Base-by-base conservation (phyloP, 2,888 invertebrate species). In the Petrolisthes manimaculis region DNA sequence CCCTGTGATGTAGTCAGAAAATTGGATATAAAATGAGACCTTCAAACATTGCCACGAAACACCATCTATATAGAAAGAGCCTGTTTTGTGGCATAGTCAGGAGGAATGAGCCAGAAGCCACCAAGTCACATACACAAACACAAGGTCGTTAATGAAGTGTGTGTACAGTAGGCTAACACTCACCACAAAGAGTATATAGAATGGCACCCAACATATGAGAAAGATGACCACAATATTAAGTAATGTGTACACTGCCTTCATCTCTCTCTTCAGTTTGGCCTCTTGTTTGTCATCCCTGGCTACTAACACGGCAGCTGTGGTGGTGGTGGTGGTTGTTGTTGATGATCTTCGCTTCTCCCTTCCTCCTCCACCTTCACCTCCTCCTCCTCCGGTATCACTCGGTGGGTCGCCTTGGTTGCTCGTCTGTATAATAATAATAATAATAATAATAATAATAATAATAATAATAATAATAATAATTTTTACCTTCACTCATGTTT, bases 181-280 rank as follows among this genome's bases (percentile, higher is more conserved):
- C 79, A 91, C 91, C 91, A 91, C 88, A 83, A 91, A 91, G 12
- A 91, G 83, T 18, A 86, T 61, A 81, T 91, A 91, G 83, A 91
- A 91, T 0, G 91, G 91, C 18, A 91, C 86, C 91, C 91, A 91
- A 77, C 91, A 91, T 24, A 91, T 84, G 8, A 91, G 79, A 86
- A 91, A 91, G 61, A 89, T 83, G 21, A 90, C 86, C 21, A 91
- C 90, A 56, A 91, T 91, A 18, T 91, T 90, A 12, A 91, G 89
- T n/a, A 91, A 83, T 5, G 91, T 91, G 82, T 88, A 89, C 14
- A 91, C 90, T 12, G 91, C 91, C 74, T 89, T 91, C 87, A 86
- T 86, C 74, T 91, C 91, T 5, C 89, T 12, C 69, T 79, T 89
- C n/a, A 86, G 86, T 69, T 90, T 88, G 9, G 81, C 81, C 61